Conservation (phyloP, 2,797 vertebrate species). For the Scomberomorus guttatus region DNA sequence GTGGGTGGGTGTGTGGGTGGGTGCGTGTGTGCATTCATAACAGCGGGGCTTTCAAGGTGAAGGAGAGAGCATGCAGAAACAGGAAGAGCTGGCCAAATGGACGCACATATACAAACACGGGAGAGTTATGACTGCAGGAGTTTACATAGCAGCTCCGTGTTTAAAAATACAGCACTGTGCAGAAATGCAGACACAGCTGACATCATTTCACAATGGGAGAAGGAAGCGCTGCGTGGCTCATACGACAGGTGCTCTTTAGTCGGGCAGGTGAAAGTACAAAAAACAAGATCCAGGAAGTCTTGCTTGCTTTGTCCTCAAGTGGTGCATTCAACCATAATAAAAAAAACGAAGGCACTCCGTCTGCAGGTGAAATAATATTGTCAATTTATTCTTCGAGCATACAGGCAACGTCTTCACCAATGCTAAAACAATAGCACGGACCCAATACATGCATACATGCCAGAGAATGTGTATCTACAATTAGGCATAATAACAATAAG, state of each 20-base stretch:
- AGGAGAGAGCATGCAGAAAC: conserved; percentile 35
- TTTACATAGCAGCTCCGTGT: conserved; percentile 67
- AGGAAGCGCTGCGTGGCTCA: no score
- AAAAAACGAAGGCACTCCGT: not conserved
- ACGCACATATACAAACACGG: conserved; percentile 69
- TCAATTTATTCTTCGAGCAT: not conserved
- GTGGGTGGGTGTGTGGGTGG: not conserved
- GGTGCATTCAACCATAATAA: no score
- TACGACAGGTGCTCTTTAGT: no score
- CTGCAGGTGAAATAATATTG: conserved; percentile 5
- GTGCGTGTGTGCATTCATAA: not conserved
- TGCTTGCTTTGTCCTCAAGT: no score
- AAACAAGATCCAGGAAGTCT: no score
- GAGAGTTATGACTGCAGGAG: conserved; percentile 54
- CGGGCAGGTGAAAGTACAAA: no score
- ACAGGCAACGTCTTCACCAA: not conserved
- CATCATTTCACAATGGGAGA: no score
- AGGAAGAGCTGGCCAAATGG: conserved; percentile 59
- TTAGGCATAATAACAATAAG: no score
- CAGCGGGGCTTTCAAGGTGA: conserved; percentile 25
- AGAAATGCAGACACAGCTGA: conserved; percentile 27
- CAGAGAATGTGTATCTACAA: no score
- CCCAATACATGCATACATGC: no score
- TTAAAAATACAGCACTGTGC: conserved; percentile 50
- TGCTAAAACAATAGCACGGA: no score